Base-by-base conservation (phyloP, 2,113 vertebrate genomes). In the Pseudolaguvia tuberculata region DNA sequence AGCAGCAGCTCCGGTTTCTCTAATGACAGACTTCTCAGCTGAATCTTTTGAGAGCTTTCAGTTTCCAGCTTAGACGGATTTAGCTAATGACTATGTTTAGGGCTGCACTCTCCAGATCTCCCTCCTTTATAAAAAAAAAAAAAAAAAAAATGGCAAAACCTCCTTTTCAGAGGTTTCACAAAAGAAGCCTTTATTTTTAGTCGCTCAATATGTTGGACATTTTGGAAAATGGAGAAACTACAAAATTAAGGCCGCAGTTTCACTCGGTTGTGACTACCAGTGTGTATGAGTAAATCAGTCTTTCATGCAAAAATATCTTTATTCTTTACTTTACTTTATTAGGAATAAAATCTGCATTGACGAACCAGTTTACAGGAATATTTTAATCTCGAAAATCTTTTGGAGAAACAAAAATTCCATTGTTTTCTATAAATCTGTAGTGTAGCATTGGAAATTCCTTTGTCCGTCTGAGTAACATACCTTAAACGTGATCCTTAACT, bases 1-100 rank as follows among this genome's bases (percentile, higher is more conserved):
- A 39, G 47, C 58, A 27, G 53, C 65, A 70, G 80, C 73, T 62
- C 47, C 27, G 25, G 73, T 70, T 69, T 70, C 53, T 50, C 51
- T 81, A 81, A 81, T 81, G 52, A 78, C 55, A 55, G 76, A 39
- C 74, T 81, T 9, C 61, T 18, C 72, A 61, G 56, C 65, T 78
- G 57, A 61, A 39, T 47, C 76, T 71, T 39, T 53, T 58, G 20
- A 31, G 67, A 67, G 35, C 62, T 20, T 55, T 51, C 25, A 47
- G 59, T 65, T 75, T 70, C 25, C 55, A 70, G 63, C 52, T 47
- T 50, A 29, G 45, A 21, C 1, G 21, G 61, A 57, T 71, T 59
- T 52, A 20, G 62, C 66, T 69, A 50, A 63, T 71, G 75, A 63
- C 57, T 58, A 71, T 50, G 48, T 61, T 77, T 45, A 42, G 29